Evolutionary conservation across 2,113 vertebrate species (phyloP).

Genomic region (Pachypanchax playfairii): DNA sequence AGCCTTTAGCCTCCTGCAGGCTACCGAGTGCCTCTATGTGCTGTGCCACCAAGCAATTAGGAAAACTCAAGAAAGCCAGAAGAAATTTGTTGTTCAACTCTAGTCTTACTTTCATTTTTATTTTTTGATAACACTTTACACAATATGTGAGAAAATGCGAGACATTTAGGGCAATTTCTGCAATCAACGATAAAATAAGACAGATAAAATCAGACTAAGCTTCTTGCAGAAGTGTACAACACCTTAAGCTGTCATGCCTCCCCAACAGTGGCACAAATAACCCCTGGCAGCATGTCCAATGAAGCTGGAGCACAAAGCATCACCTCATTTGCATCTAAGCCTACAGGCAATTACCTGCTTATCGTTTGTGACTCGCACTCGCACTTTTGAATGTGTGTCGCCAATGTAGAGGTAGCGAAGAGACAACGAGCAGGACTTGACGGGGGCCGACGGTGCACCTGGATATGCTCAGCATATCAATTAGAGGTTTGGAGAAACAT

Average conservation of each 20-base stretch:
- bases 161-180: slow-evolving; percentile 4
- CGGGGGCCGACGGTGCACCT: slow-evolving; percentile 23
- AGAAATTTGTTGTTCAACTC: slow-evolving; percentile 2
- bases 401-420: slow-evolving; percentile 28
- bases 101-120: no score
- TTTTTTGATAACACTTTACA: no score
- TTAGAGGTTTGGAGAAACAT: slow-evolving; percentile 64
- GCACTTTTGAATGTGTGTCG: slow-evolving; percentile 61
- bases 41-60: slow-evolving; percentile 12
- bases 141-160: neutral
- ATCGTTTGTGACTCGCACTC: slow-evolving; percentile 54
- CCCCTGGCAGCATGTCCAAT: slow-evolving; percentile 47
- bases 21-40: slow-evolving; percentile 27
- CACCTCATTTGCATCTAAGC: slow-evolving; percentile 59
- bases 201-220: slow-evolving; percentile 26
- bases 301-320: slow-evolving; percentile 35
- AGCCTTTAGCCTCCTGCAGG: slow-evolving; percentile 38
- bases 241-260: slow-evolving; percentile 32
- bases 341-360: slow-evolving; percentile 72
- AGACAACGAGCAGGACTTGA: slow-evolving; percentile 43
- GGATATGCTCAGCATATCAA: slow-evolving; percentile 67
- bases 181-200: slow-evolving; percentile 43
- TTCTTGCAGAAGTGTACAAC: slow-evolving; percentile 14
- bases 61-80: neutral
- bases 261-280: slow-evolving; percentile 52